Evolutionary conservation across 2,113 vertebrate species (phyloP).

Genomic region (Prionailurus bengalensis): DNA sequence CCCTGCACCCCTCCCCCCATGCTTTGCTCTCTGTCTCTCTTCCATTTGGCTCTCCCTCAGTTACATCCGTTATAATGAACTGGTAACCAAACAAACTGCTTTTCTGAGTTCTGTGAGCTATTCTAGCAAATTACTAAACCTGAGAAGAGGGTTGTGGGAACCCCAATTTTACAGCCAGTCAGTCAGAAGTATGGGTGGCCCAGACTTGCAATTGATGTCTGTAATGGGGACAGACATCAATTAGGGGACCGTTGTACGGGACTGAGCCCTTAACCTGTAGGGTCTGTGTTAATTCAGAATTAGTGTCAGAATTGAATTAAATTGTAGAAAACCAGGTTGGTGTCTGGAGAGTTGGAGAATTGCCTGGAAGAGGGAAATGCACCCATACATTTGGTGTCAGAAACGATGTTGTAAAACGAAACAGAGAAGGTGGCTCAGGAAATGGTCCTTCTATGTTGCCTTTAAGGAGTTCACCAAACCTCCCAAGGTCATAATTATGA

Average conservation of each 20-base stretch:
- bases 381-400: neutral
- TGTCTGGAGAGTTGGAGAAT: neutral
- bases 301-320: neutral
- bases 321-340: neutral
- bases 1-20: fast-evolving
- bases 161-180: neutral
- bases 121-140: neutral
- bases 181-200: neutral
- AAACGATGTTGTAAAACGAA: neutral
- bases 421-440: neutral
- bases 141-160: neutral
- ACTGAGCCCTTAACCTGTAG: neutral
- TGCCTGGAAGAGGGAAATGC: neutral
- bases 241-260: too few relatives aligned
- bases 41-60: neutral
- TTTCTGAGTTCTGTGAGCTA: neutral
- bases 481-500: neutral
- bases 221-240: neutral
- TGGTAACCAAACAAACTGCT: neutral
- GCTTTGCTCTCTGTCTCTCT: neutral
- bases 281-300: neutral
- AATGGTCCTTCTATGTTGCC: neutral
- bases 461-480: neutral
- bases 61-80: neutral
- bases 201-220: neutral